Conservation (phyloP, 2,888 invertebrate species). For the Macrosoma leucophasiata region DNA sequence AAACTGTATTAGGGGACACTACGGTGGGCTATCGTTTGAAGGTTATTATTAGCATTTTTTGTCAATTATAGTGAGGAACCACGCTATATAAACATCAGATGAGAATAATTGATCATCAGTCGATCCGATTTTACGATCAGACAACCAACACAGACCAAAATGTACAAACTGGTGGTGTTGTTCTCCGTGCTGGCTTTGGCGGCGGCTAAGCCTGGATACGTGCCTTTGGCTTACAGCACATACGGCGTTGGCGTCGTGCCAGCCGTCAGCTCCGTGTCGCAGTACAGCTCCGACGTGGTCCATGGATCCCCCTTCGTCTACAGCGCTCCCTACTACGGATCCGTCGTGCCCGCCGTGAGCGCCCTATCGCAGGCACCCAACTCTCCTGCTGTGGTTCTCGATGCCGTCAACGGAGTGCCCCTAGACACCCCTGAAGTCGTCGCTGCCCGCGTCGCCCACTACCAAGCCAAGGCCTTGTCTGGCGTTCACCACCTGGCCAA, state of each 20-base stretch:
- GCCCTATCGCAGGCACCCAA: constrained; percentile 49
- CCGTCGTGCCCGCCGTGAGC: constrained; percentile 29
- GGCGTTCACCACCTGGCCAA: constrained; percentile 58
- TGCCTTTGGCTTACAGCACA: constrained; percentile 38
- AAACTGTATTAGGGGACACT: constrained; percentile 22
- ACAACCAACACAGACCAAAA: constrained; percentile 65
- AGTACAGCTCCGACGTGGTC: constrained; percentile 46
- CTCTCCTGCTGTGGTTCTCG: constrained; percentile 62
- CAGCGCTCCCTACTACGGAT: constrained; percentile 31
- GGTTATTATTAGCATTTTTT: constrained; percentile 52
- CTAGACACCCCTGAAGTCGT: constrained; percentile 69
- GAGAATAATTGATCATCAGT: constrained; percentile 48
- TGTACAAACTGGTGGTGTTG: constrained; percentile 77
- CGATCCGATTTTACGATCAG: constrained; percentile 48
- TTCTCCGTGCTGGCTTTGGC: constrained; percentile 76
- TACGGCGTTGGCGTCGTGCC: constrained; percentile 34
- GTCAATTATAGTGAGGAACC: constrained; percentile 26
- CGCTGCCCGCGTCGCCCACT: constrained; percentile 63
- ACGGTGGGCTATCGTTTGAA: constrained; percentile 37
- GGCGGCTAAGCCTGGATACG: constrained; percentile 65
- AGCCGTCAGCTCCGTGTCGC: constrained; percentile 31
- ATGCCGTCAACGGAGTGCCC: constrained; percentile 61
- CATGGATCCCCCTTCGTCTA: constrained; percentile 38
- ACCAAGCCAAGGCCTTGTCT: constrained; percentile 60
- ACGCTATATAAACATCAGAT: constrained; percentile 55